phyloP scores from a whole-genome alignment of 2,797 vertebrate species.

The Etheostoma perlongum region DNA sequence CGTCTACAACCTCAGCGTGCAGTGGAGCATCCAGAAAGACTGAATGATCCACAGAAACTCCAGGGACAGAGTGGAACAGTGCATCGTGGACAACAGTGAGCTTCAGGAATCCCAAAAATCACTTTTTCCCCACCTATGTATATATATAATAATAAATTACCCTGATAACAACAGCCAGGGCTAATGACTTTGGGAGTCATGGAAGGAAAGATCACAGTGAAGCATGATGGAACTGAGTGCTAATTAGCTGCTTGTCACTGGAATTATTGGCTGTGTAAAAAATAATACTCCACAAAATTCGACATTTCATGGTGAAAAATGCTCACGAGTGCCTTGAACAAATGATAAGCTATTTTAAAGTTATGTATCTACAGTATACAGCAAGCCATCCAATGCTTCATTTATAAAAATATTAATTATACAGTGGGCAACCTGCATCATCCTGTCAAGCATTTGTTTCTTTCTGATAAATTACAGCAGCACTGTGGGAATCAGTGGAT shows the following conservation, averaged over 20 bases:
- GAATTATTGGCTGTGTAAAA: too few relatives aligned
- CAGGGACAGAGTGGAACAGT: conserved; percentile 25
- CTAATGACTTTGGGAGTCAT: conserved; percentile 55
- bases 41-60: conserved; percentile 67
- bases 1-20: conserved; percentile 68
- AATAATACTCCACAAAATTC: conserved; percentile 34
- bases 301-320: conserved; percentile 43
- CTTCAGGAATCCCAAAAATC: conserved; percentile 26
- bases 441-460: conserved; percentile 5
- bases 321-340: conserved; percentile 31
- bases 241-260: conserved; percentile 44
- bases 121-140: neutral
- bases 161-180: conserved; percentile 38
- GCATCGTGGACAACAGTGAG: conserved; percentile 16
- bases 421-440: conserved; percentile 61
- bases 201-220: conserved; percentile 30
- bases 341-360: conserved; percentile 50
- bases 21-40: conserved; percentile 74
- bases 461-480: too few relatives aligned
- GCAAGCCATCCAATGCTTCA: conserved; percentile 14
- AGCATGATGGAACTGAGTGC: conserved; percentile 43
- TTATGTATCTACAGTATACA: conserved; percentile 58
- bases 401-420: conserved; percentile 72
- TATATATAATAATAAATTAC: conserved; percentile 43
- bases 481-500: too few relatives aligned